Evolutionary conservation across 2,888 invertebrate genomes (phyloP), one percentile per base, ranked within the genome.

Genomic region (Stenichneumon culpator): DNA sequence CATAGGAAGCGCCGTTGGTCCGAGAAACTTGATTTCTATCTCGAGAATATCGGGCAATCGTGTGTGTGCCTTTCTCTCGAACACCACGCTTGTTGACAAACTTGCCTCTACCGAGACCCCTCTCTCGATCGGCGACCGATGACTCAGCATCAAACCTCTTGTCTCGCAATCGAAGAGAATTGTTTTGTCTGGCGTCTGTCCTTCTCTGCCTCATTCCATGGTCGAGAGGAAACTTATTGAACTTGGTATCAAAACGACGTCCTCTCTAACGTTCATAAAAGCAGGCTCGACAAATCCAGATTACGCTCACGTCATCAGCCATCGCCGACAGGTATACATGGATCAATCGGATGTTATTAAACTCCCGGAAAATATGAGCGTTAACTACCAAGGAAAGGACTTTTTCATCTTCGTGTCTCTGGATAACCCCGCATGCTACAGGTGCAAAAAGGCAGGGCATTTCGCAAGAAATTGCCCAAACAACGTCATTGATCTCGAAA

Each of bases 221-320:
- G 16, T 77, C 11, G 77, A 77, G 68, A 57, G 67, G 16, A 77
- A 77, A 67, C 7, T 77, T 9, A 22, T 1, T 3, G 77, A 77
- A n/a, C 52, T 77, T 9, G 44, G 44, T 22, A 69, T 78, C 19
- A 78, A 67, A 69, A 67, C 22, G 5, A 78, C 67, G 52, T n/a
- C 77, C 67, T 19, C 68, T 25, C 5, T n/a, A 50, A 68, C 67
- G 67, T 78, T 78, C 39, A 78, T 78, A 2, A 78, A 78, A 36
- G 67, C 77, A 28, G 77, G 68, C 0, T 60, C 60, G 25, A 22
- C 54, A 19, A 47, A 52, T 36, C 75, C 67, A 19, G 63, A 67
- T 63, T 75, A 75, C 65, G 67, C 28, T 28, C 28, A 28, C 28
- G 28, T 28, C 28, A 28, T 28, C 28, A 28, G 28, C 28, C 28